These are phyloP conservation scores for Nomada goodeniana DNA, from an alignment of 2,888 invertebrate species.

Conservation along the genomic window DNA sequence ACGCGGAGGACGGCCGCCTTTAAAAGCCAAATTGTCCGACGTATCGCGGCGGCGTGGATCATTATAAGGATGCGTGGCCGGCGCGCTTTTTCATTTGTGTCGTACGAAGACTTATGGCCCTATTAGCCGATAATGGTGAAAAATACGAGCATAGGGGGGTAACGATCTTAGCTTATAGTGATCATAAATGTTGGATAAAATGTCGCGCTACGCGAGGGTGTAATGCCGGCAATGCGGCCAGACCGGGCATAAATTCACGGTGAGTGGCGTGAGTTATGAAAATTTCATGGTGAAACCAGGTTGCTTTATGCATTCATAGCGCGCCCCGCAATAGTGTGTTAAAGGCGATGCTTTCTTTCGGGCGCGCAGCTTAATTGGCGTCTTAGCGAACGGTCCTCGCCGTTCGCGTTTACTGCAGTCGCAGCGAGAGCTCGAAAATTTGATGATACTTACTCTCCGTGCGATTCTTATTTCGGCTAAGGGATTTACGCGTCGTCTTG, in stretches of 20 bases:
- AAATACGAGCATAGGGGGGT: slow-evolving; percentile 71
- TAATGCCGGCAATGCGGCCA: slow-evolving; percentile 61
- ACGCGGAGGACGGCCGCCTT: neutral
- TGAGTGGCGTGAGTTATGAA: slow-evolving; percentile 74
- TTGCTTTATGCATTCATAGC: slow-evolving; percentile 65
- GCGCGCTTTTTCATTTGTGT: slow-evolving; percentile 76
- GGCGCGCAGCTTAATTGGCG: neutral
- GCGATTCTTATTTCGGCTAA: too few species aligned
- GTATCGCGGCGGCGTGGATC: slow-evolving; percentile 43
- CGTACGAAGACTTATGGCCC: slow-evolving; percentile 72
- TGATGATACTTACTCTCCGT: neutral
- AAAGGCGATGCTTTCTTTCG: slow-evolving; percentile 39
- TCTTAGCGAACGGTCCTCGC: neutral
- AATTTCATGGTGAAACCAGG: slow-evolving; percentile 69
- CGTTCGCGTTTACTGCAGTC: neutral
- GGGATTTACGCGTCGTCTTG: too few species aligned
- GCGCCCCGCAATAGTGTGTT: slow-evolving; percentile 45
- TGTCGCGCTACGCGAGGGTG: slow-evolving; percentile 70
- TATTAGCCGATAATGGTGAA: slow-evolving; percentile 78
- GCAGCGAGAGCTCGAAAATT: neutral
- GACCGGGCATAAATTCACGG: slow-evolving; percentile 66
- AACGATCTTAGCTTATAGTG: slow-evolving; percentile 77
- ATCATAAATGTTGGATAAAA: slow-evolving; percentile 78
- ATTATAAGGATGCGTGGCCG: slow-evolving; percentile 60
- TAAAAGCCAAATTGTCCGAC: slow-evolving; percentile 37